Evolutionary conservation across 2,113 vertebrate genomes (phyloP).

Genomic region (Oreochromis niloticus): DNA sequence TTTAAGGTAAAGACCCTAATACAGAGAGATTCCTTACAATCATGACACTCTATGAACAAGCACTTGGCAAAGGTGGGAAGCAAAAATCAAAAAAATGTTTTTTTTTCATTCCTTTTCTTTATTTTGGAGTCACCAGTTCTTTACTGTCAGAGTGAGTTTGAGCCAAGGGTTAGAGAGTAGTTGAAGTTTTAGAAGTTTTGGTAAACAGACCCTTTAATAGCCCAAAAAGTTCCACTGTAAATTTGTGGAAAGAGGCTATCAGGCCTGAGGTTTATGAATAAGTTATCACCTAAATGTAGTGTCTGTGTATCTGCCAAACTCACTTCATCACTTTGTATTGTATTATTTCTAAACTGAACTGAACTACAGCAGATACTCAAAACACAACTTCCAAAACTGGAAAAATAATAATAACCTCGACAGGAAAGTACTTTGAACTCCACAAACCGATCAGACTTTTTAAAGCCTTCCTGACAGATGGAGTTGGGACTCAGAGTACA

Average conservation of each 20-base stretch:
- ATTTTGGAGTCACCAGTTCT: not conserved
- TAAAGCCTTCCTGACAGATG: not conserved
- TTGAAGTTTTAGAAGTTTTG: not conserved
- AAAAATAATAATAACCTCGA: not conserved
- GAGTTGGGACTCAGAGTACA: not conserved
- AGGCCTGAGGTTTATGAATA: not conserved
- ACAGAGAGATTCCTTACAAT: not conserved
- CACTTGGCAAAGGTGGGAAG: not conserved
- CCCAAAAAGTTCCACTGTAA: not conserved
- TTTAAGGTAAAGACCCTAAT: not conserved
- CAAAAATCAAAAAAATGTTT: accelerated
- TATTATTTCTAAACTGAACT: not conserved
- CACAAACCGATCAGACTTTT: not conserved
- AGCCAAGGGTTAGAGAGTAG: not conserved
- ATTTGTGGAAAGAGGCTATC: not conserved
- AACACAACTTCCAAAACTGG: not conserved
- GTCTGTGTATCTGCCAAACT: not conserved
- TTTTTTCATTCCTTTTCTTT: not conserved
- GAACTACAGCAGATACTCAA: not conserved
- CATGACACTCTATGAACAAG: not conserved
- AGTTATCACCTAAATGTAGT: not conserved
- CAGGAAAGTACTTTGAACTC: not conserved
- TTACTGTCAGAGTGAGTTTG: not conserved
- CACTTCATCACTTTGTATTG: not conserved
- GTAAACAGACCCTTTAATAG: not conserved